phyloP scores from a whole-genome alignment of 2,888 invertebrate genomes.

The Pollenia labialis region DNA sequence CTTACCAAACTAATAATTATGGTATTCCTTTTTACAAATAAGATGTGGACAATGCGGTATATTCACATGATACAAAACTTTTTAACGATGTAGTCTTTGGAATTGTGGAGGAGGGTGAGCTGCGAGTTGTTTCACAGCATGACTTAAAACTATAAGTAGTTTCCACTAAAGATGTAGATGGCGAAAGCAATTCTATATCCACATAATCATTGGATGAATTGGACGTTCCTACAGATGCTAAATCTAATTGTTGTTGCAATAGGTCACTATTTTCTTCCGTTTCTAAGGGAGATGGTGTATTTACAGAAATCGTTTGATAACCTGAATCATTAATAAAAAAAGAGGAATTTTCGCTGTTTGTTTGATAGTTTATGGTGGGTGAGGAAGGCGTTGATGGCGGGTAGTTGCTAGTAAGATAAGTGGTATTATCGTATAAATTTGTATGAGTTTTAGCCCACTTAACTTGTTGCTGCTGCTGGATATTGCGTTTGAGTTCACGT shows the following conservation, averaged over 20 bases:
- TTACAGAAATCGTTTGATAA: constrained; percentile 57
- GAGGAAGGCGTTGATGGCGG: constrained; percentile 21
- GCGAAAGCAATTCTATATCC: constrained; percentile 56
- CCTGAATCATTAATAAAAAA: constrained; percentile 55
- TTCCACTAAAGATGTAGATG: constrained; percentile 52
- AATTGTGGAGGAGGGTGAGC: constrained; percentile 34
- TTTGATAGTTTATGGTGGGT: not conserved
- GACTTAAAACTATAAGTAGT: constrained; percentile 67
- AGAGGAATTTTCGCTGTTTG: constrained; percentile 40
- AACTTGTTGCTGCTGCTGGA: constrained; percentile 75
- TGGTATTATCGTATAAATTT: constrained; percentile 30
- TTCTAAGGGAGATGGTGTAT: constrained; percentile 23
- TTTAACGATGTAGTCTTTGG: constrained; percentile 37
- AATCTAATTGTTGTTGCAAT: constrained; percentile 17
- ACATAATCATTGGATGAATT: constrained; percentile 35
- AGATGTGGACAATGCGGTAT: constrained; percentile 61
- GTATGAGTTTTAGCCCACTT: constrained; percentile 58
- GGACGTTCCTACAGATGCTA: not conserved
- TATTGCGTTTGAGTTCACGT: constrained; percentile 79
- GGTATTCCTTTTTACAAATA: constrained; percentile 44
- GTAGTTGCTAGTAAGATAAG: not conserved
- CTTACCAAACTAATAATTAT: constrained; percentile 34
- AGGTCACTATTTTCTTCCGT: constrained; percentile 27
- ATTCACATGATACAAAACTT: constrained; percentile 66
- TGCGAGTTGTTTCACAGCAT: constrained; percentile 56